Evolutionary conservation across 2,113 vertebrate species (phyloP).

Genomic region (Noctilio leporinus): DNA sequence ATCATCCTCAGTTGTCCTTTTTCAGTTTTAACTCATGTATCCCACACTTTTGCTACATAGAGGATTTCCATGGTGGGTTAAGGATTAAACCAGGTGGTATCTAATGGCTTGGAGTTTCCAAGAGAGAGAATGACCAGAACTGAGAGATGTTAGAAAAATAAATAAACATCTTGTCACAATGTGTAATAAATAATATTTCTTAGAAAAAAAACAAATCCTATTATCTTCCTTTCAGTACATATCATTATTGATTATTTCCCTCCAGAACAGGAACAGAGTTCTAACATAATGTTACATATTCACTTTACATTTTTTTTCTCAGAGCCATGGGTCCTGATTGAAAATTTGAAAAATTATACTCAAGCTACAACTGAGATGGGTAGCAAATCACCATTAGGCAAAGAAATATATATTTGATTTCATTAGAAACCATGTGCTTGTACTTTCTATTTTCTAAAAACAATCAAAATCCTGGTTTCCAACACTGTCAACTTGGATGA

Average conservation of each 20-base stretch:
- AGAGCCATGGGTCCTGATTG: neutral
- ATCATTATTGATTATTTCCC: neutral
- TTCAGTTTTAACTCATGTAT: neutral
- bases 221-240: neutral
- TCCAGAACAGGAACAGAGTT: neutral
- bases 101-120: neutral
- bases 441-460: neutral
- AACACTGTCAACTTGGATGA: neutral
- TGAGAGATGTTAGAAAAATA: neutral
- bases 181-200: neutral
- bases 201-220: neutral
- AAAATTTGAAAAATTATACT: neutral
- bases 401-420: neutral
- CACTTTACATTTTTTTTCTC: neutral
- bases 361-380: neutral
- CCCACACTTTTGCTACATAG: neutral
- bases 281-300: neutral
- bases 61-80: neutral
- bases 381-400: neutral
- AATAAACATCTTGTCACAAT: neutral
- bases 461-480: constrained; percentile 6
- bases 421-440: neutral
- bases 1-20: neutral
- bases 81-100: neutral
- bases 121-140: neutral